phyloP scores from a whole-genome alignment of 1,140 invertebrate genomes.

The Lanistes nyassanus region DNA sequence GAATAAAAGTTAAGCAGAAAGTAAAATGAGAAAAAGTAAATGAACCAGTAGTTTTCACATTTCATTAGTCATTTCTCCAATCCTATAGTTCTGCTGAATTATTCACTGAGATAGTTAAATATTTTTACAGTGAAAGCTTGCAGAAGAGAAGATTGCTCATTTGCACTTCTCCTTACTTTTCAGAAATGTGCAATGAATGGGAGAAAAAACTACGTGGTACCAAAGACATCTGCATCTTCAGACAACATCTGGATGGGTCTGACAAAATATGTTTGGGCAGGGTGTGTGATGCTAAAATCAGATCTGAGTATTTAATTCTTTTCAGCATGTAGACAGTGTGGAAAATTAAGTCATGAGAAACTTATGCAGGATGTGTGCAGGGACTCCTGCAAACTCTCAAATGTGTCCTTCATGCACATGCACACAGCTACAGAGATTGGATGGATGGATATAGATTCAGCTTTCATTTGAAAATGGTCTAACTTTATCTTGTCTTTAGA shows the following conservation, averaged over 20 bases:
- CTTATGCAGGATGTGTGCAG: neutral
- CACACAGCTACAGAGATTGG: neutral
- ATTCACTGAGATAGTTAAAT: neutral
- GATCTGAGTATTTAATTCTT: too few species aligned
- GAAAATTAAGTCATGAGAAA: neutral
- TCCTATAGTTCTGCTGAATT: neutral
- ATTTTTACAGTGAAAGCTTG: neutral
- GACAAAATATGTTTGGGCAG: constrained; percentile 83
- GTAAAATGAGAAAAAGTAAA: too few species aligned
- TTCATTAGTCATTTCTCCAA: too few species aligned
- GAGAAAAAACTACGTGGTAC: constrained; percentile 75
- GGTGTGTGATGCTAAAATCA: constrained; percentile 68
- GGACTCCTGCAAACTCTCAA: neutral
- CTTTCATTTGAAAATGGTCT: neutral
- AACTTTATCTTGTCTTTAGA: neutral
- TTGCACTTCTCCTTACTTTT: constrained; percentile 2
- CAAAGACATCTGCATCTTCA: constrained; percentile 72
- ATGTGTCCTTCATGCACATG: neutral
- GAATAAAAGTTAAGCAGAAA: too few species aligned
- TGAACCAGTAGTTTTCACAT: too few species aligned
- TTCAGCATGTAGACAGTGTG: neutral
- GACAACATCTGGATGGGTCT: constrained; percentile 79
- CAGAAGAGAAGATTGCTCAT: neutral
- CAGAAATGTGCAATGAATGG: constrained; percentile 49
- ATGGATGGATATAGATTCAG: too few species aligned